Evolutionary conservation across 2,888 invertebrate genomes (phyloP), one percentile per base, ranked within the genome.

Genomic region (Gasteruption jaculator): DNA sequence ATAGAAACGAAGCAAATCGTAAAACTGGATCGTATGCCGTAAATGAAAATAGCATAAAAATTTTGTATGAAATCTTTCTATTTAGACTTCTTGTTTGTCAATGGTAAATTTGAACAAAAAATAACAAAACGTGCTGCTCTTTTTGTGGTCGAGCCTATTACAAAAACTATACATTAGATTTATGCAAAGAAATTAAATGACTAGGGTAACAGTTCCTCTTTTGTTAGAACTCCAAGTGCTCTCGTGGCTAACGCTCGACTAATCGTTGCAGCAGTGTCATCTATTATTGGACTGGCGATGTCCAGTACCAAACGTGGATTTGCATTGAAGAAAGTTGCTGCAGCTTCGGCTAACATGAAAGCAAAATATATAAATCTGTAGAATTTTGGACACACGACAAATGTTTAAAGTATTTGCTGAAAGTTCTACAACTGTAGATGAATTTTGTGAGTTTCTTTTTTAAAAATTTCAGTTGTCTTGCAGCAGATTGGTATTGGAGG

Each of bases 281-380:
- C 81, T 31, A 83, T 78, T 25, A 85, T 78, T 0, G 85, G 85
- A 59, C 76, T 81, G 25, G 85, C 71, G 33, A 85, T 80, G 50
- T 85, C 83, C 65, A 85, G 68, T 3, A 85, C 78, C 6, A 79
- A 71, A 36, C 78, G 73, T 1, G 83, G 80, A 58, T 83, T 83
- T 45, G 80, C 76, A 56, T 85, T 83, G 75, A 82, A 83, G 74
- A 85, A 85, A 4, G 76, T 73, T 1, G 76, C 75, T n/a, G 84
- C 83, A 21, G 84, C 77, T 39, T 79, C 73, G 33, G 83, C 85
- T 85, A 73, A 46, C 57, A 57, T 10, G 4, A 12, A 22, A 10
- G 10, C 16, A n/a, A n/a, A n/a, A 21, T 8, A 18, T 11, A 12
- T 15, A 11, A 4, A n/a, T n/a, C n/a, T n/a, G n/a, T n/a, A n/a